These are phyloP conservation scores for Parnassius orleans DNA, from an alignment of 2,888 invertebrate genomes.

Conservation along the genomic window DNA sequence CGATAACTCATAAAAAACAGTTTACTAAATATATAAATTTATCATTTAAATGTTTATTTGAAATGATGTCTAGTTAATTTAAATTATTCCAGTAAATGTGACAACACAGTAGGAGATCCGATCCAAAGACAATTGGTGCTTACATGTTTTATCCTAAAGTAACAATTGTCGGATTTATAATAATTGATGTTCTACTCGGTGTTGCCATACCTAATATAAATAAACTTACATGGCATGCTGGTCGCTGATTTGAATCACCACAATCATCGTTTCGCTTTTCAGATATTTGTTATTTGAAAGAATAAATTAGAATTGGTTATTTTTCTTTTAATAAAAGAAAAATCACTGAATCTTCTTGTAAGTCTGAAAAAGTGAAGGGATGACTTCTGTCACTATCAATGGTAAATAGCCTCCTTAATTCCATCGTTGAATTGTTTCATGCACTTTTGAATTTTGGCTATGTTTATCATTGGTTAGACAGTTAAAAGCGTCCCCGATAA, in stretches of 20 bases:
- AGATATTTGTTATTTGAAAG: constrained; percentile 34
- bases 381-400: constrained; percentile 56
- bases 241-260: constrained; percentile 79
- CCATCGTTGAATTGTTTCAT: not conserved
- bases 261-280: constrained; percentile 71
- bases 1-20: too few species aligned
- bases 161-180: constrained; percentile 28
- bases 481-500: constrained; percentile 66
- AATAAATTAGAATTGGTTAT: constrained; percentile 29
- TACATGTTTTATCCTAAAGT: constrained; percentile 32
- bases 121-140: constrained; percentile 64
- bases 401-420: constrained; percentile 43
- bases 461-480: constrained; percentile 54
- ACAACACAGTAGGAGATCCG: constrained; percentile 77
- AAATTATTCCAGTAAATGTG: constrained; percentile 57
- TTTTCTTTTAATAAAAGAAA: constrained; percentile 31
- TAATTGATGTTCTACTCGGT: constrained; percentile 61
- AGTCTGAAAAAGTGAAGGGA: constrained; percentile 65
- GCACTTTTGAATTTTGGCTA: constrained; percentile 5
- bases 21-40: too few species aligned
- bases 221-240: constrained; percentile 67
- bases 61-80: too few species aligned
- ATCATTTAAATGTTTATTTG: too few species aligned
- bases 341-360: constrained; percentile 32
- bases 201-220: constrained; percentile 57